Percentiles rank a stretch among this genome's conserved stretches.
These are phyloP conservation scores for Polypedilum pembai DNA, from an alignment of 1,140 invertebrate species.

Conservation along the genomic window DNA sequence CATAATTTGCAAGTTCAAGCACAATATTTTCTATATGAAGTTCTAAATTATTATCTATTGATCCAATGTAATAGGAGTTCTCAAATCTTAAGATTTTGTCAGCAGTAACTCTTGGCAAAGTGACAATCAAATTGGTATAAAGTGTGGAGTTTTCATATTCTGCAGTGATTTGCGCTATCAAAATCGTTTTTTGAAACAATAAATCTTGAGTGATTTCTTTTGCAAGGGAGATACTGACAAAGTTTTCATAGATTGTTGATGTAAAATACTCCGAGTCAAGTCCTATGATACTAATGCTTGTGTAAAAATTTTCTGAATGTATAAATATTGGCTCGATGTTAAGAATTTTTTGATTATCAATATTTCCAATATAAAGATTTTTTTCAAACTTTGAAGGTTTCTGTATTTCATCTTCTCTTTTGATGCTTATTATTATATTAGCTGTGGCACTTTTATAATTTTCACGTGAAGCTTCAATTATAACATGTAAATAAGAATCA, in stretches of 20 bases:
- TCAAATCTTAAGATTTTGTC: slow-evolving; percentile 12
- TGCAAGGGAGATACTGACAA: background rate
- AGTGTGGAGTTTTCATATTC: background rate
- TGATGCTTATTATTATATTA: background rate
- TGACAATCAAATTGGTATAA: background rate
- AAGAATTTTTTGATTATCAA: background rate
- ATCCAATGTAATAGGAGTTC: slow-evolving; percentile 25
- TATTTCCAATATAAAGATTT: background rate
- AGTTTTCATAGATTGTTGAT: background rate
- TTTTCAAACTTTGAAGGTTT: background rate
- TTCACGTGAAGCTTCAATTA: background rate
- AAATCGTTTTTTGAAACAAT: background rate
- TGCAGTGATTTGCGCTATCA: background rate
- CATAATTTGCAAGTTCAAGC: background rate
- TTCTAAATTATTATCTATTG: background rate
- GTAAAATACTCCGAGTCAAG: background rate
- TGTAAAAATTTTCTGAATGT: background rate
- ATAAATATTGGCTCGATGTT: background rate
- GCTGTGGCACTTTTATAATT: background rate
- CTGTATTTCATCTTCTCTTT: background rate
- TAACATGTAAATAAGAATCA: background rate
- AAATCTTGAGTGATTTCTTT: background rate
- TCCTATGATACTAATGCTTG: background rate
- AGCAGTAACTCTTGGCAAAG: background rate
- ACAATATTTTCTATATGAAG: slow-evolving; percentile 1